A percentile compares a stretch with the other conserved stretches of the same genome.
phyloP scores from a whole-genome alignment of 1,140 invertebrate species.

The Bombyx mori region ASM3026992v2 NC_085134.1:2790501-2791000 shows the following conservation, averaged over 20 bases:
- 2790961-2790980: no score
- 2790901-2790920: no score
- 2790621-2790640: constrained; percentile 53
- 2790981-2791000: no score
- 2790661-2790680: constrained; percentile 40
- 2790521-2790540: no score
- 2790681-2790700: constrained; percentile 36
- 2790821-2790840: not conserved
- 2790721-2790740: constrained; percentile 39
- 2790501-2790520: no score
- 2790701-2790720: constrained; percentile 36
- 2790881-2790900: no score
- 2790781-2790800: constrained; percentile 2
- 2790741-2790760: constrained; percentile 48
- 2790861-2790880: not conserved
- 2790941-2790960: no score
- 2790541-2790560: no score
- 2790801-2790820: not conserved
- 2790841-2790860: not conserved
- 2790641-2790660: constrained; percentile 52
- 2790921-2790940: no score
- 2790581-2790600: no score
- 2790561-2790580: no score
- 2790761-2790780: constrained; percentile 46
- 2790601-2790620: not conserved